phyloP scores from a whole-genome alignment of 2,888 invertebrate species.

The Sarcophaga caerulescens region DNA sequence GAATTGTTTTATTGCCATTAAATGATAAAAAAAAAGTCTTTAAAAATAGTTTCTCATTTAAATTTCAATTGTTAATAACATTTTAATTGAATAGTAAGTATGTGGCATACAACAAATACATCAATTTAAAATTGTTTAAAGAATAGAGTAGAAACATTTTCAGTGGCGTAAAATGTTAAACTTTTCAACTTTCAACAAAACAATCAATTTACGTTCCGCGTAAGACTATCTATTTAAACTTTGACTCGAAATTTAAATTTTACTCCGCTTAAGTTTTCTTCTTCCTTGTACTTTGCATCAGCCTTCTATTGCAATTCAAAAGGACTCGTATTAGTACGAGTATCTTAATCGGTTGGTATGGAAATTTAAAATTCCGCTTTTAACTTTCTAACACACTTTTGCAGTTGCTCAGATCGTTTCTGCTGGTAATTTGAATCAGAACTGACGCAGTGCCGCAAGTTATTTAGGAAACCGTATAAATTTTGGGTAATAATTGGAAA shows the following conservation, averaged over 20 bases:
- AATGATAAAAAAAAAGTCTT: too few species aligned
- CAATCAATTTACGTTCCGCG: background rate
- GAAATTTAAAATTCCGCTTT: constrained; percentile 33
- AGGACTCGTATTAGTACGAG: constrained; percentile 16
- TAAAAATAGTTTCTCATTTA: too few species aligned
- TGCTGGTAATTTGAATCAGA: constrained; percentile 13
- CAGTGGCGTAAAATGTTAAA: background rate
- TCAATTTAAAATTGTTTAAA: too few species aligned
- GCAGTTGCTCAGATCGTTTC: background rate
- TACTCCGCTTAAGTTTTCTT: background rate
- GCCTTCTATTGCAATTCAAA: background rate
- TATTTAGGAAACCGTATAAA: constrained; percentile 45
- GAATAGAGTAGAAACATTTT: background rate
- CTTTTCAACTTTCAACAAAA: background rate
- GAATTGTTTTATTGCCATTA: too few species aligned
- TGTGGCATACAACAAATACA: too few species aligned
- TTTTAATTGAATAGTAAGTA: too few species aligned
- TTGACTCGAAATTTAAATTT: background rate
- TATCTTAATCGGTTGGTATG: constrained; percentile 21
- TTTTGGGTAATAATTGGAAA: constrained; percentile 29
- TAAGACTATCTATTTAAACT: background rate
- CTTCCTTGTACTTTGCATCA: background rate
- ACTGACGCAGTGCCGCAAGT: constrained; percentile 61
- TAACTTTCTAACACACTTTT: background rate
- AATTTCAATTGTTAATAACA: too few species aligned